Evolutionary conservation across 2,888 invertebrate species (phyloP).

Genomic region (Glaucopsyche alexis): DNA sequence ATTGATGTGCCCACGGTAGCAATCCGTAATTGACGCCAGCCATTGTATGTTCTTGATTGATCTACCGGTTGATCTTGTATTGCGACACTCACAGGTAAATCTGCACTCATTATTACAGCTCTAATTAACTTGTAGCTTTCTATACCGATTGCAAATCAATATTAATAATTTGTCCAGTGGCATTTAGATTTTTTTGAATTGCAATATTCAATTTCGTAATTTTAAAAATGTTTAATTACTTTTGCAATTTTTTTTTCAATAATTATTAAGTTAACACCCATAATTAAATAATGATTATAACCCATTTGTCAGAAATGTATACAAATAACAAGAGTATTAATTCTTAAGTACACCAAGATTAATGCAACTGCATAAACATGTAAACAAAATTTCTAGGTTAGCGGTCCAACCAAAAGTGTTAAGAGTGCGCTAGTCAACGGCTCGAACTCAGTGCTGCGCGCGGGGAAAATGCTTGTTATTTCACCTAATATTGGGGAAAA

Average conservation of each 20-base stretch:
- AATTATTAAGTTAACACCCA: too few relatives aligned
- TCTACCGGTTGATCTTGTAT: slow-evolving; percentile 44
- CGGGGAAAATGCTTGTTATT: too few relatives aligned
- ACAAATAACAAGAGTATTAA: neutral
- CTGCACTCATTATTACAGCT: slow-evolving; percentile 58
- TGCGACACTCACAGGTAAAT: slow-evolving; percentile 40
- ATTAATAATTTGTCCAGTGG: neutral
- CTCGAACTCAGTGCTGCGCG: too few relatives aligned
- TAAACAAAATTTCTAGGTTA: neutral
- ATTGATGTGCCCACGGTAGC: slow-evolving; percentile 73
- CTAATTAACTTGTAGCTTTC: slow-evolving; percentile 54
- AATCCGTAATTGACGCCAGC: slow-evolving; percentile 60
- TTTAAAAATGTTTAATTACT: too few relatives aligned
- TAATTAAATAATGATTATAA: too few relatives aligned
- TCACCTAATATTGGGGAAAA: too few relatives aligned
- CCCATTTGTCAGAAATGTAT: too few relatives aligned
- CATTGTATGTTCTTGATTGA: slow-evolving; percentile 63
- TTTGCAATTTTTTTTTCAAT: too few relatives aligned
- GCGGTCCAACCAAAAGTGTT: slow-evolving; percentile 29
- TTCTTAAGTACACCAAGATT: neutral
- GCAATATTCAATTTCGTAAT: neutral
- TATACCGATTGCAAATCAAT: slow-evolving; percentile 1
- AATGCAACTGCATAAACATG: neutral
- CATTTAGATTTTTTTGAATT: too few relatives aligned
- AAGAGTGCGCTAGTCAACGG: too few relatives aligned